Percentiles rank a stretch among this genome's conserved stretches.
Conservation (phyloP, 2,797 vertebrate genomes). For the Sebastes hubbsi region DNA sequence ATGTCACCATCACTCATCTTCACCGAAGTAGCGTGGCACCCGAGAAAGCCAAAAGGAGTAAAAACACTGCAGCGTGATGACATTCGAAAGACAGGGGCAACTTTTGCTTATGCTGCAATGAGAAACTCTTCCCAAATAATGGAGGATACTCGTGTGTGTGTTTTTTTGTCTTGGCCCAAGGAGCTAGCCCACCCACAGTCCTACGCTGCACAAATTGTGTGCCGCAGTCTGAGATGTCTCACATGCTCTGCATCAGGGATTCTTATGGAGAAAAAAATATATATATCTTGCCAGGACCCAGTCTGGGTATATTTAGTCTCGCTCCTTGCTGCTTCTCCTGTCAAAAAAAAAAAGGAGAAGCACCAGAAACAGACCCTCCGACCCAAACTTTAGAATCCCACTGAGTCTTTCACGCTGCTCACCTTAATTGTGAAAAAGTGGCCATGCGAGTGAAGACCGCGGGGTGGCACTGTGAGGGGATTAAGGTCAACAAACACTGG, state of each 20-base stretch:
- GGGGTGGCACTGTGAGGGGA: background rate
- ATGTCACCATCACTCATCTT: conserved; percentile 62
- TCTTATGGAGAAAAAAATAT: background rate
- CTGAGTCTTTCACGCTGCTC: conserved; percentile 14
- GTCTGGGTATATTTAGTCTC: conserved; percentile 53
- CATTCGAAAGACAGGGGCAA: conserved; percentile 37
- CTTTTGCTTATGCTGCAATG: conserved; percentile 44
- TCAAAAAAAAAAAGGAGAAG: conserved; percentile 37
- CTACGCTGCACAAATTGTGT: conserved; percentile 42
- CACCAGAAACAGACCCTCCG: conserved; percentile 39
- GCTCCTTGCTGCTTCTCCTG: conserved; percentile 44
- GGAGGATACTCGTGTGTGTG: conserved; percentile 26
- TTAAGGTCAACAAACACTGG: background rate
- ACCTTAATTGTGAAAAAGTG: conserved; percentile 6
- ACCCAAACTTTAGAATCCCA: conserved; percentile 28
- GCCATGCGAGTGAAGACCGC: background rate
- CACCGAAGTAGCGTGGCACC: conserved; percentile 17
- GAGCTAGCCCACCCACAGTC: conserved; percentile 59
- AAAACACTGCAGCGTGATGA: conserved; percentile 23
- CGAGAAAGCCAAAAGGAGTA: conserved; percentile 49
- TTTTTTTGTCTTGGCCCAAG: conserved; percentile 43
- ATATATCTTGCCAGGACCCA: conserved; percentile 33
- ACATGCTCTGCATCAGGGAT: conserved; percentile 53
- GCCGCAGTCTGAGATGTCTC: conserved; percentile 63
- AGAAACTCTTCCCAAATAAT: conserved; percentile 52